Conservation (phyloP, 2,888 invertebrate genomes). For the Meta bourneti region DNA sequence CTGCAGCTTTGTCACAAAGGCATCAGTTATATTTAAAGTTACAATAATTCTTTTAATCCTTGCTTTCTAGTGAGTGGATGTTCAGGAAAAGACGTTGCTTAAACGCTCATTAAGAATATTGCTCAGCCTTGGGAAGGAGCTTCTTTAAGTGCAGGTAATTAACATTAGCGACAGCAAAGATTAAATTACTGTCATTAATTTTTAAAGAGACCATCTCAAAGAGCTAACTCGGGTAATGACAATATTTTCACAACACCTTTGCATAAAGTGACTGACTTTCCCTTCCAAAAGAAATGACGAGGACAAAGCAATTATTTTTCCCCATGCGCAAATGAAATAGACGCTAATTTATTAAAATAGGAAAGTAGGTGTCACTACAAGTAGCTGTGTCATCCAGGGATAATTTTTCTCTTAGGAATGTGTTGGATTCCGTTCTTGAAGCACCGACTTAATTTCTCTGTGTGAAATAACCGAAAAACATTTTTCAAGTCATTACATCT, state of each 20-base stretch:
- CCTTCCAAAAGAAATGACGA: conserved; percentile 7
- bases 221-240: conserved; percentile 31
- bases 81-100: conserved; percentile 30
- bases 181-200: conserved; percentile 57
- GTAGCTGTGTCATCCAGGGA: too few species aligned
- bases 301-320: not conserved
- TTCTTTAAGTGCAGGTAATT: conserved; percentile 55
- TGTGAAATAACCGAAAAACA: too few species aligned
- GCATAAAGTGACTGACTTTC: conserved; percentile 11
- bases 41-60: not conserved
- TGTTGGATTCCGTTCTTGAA: too few species aligned
- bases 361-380: too few species aligned
- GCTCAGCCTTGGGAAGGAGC: not conserved
- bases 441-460: too few species aligned
- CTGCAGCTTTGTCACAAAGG: not conserved
- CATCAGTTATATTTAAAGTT: not conserved
- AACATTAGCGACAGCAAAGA: conserved; percentile 59
- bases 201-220: conserved; percentile 28
- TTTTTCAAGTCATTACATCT: too few species aligned
- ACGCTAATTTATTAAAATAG: too few species aligned
- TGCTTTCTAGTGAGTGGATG: not conserved
- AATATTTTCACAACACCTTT: conserved; percentile 10
- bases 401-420: too few species aligned
- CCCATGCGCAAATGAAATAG: not conserved
- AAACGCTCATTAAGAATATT: conserved; percentile 35